Evolutionary conservation across 1,140 invertebrate genomes (phyloP).

Genomic region (Pseudomyrmex concolor): DNA sequence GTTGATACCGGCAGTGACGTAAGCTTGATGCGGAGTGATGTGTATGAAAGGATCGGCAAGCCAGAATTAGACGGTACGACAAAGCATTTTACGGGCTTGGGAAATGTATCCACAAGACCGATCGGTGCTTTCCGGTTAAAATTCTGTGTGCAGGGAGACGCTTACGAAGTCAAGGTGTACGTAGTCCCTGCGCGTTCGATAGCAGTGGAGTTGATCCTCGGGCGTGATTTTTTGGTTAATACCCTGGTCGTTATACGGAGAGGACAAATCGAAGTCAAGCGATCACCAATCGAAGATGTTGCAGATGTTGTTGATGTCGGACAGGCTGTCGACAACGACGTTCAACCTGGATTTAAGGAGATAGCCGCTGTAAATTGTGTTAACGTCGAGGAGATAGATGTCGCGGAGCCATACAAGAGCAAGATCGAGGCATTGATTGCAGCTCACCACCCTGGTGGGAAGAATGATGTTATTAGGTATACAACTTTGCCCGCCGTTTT

Average conservation of each 20-base stretch:
- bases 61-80: conserved; percentile 8
- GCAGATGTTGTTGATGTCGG: no score
- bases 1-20: conserved; percentile 64
- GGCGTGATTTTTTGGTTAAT: conserved; percentile 40
- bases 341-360: background rate
- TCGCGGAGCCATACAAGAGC: background rate
- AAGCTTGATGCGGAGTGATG: conserved; percentile 28
- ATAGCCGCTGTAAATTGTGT: conserved; percentile 17
- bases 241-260: conserved; percentile 25
- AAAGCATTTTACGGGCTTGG: conserved; percentile 32
- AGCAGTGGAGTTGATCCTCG: conserved; percentile 42
- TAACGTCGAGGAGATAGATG: conserved; percentile 20
- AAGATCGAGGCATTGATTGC: conserved; percentile 36
- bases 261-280: background rate
- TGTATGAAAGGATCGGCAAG: conserved; percentile 14
- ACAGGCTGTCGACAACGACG: background rate
- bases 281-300: background rate
- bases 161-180: conserved; percentile 14
- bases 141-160: background rate
- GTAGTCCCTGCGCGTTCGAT: conserved; percentile 42
- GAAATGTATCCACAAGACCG: conserved; percentile 32
- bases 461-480: background rate
- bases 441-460: conserved; percentile 24
- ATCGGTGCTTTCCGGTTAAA: conserved; percentile 13
- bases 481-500: no score